Conservation (phyloP, 2,113 vertebrate genomes). For the Proteles cristata region DNA sequence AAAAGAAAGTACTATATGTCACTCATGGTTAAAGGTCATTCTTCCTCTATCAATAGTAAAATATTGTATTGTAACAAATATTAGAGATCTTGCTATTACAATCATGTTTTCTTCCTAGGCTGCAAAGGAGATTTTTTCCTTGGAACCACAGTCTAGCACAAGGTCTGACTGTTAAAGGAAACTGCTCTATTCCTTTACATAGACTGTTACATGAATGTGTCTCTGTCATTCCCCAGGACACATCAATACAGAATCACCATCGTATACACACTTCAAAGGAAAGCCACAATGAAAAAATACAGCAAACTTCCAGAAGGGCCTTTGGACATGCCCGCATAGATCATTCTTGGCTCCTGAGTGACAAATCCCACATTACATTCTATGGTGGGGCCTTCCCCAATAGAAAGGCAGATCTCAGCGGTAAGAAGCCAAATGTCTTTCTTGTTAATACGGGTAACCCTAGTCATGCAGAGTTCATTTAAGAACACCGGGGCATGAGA, state of each 20-base stretch:
- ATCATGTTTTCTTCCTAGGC: background rate
- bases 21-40: conserved; percentile 16
- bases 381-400: conserved; percentile 61
- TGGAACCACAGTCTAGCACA: background rate
- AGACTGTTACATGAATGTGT: conserved; percentile 46
- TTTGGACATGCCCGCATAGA: conserved; percentile 41
- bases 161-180: background rate
- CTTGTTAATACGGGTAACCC: background rate
- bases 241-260: background rate
- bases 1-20: background rate
- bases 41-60: background rate
- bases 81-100: background rate
- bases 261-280: background rate
- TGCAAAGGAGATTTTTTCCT: background rate
- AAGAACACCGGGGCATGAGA: background rate
- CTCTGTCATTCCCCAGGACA: conserved; percentile 67
- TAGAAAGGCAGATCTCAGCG: conserved; percentile 63
- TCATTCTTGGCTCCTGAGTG: conserved; percentile 55
- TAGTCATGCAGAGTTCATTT: background rate
- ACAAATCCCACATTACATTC: conserved; percentile 70
- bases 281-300: conserved; percentile 28
- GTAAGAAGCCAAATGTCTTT: background rate
- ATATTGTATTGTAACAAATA: background rate
- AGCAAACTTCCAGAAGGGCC: conserved; percentile 13
- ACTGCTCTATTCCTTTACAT: background rate